These are phyloP conservation scores for Peucedramus taeniatus DNA, from an alignment of 2,113 vertebrate species.

Conservation along the genomic window DNA sequence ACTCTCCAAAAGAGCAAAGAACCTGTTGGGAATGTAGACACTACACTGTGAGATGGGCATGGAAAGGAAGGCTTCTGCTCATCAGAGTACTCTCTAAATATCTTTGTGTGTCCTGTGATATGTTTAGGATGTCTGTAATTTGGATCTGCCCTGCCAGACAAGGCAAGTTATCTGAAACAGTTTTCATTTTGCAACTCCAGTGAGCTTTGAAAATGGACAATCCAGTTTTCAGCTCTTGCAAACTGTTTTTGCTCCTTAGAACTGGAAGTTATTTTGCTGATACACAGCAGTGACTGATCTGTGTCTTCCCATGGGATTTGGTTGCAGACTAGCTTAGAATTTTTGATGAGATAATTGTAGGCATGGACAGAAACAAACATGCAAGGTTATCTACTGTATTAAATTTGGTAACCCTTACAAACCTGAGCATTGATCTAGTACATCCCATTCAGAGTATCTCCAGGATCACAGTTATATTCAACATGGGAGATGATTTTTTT, in stretches of 20 bases:
- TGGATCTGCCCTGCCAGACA: not conserved
- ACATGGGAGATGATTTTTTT: not conserved
- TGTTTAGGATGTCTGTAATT: not conserved
- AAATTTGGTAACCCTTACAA: not conserved
- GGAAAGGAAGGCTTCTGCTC: not conserved
- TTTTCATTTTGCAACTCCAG: not conserved
- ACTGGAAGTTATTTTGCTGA: not conserved
- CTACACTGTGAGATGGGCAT: not conserved
- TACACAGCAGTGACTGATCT: not conserved
- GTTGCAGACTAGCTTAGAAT: not conserved
- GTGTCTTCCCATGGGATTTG: not conserved
- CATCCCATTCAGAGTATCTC: not conserved
- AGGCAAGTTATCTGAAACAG: not conserved
- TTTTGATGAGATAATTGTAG: not conserved
- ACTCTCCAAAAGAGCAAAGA: not conserved
- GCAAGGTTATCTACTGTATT: not conserved
- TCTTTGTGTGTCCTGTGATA: not conserved
- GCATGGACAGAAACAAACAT: not conserved
- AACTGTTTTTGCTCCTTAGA: not conserved
- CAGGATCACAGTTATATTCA: not conserved
- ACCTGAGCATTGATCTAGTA: not conserved
- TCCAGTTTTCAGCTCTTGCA: not conserved
- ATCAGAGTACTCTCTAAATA: not conserved
- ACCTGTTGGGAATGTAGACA: not conserved
- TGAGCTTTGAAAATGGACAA: not conserved